Conservation (phyloP, 2,797 vertebrate species). For the Malurus leucopterus region DNA sequence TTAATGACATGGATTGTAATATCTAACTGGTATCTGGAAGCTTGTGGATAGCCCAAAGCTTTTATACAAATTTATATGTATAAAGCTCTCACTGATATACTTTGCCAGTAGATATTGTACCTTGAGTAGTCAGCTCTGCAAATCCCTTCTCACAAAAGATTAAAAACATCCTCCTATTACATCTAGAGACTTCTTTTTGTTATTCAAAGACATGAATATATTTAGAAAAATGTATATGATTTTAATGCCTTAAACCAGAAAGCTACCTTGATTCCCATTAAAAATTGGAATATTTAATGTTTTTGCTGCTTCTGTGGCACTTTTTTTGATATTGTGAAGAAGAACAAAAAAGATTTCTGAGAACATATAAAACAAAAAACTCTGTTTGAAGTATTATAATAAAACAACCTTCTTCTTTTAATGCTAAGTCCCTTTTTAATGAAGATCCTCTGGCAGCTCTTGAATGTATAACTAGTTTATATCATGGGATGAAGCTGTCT, state of each 20-base stretch:
- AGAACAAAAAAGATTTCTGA: slow-evolving; percentile 80
- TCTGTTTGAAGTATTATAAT: slow-evolving; percentile 83
- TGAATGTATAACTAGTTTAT: slow-evolving; percentile 95
- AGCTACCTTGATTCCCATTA: slow-evolving; percentile 77
- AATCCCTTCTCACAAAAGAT: slow-evolving; percentile 82
- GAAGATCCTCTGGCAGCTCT: slow-evolving; percentile 87
- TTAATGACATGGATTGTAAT: slow-evolving; percentile 75
- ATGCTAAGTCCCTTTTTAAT: slow-evolving; percentile 83
- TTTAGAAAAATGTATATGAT: slow-evolving; percentile 79
- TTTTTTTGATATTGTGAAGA: slow-evolving; percentile 75
- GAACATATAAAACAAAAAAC: slow-evolving; percentile 84
- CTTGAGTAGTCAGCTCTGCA: slow-evolving; percentile 77
- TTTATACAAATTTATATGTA: slow-evolving; percentile 80
- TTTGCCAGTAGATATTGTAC: slow-evolving; percentile 81
- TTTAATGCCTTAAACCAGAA: slow-evolving; percentile 80
- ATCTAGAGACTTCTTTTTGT: slow-evolving; percentile 82
- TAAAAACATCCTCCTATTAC: slow-evolving; percentile 83
- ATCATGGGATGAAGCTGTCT: slow-evolving; percentile 99
- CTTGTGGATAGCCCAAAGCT: slow-evolving; percentile 74
- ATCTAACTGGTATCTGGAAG: slow-evolving; percentile 75
- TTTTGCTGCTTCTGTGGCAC: slow-evolving; percentile 74
- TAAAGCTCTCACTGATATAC: slow-evolving; percentile 76
- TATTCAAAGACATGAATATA: slow-evolving; percentile 85
- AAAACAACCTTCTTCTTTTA: slow-evolving; percentile 81
- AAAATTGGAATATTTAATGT: slow-evolving; percentile 81